A percentile compares a stretch with the other conserved stretches of the same genome.
Evolutionary conservation across 1,140 invertebrate genomes (phyloP).

Genomic region (Polypedilum pembai): DNA sequence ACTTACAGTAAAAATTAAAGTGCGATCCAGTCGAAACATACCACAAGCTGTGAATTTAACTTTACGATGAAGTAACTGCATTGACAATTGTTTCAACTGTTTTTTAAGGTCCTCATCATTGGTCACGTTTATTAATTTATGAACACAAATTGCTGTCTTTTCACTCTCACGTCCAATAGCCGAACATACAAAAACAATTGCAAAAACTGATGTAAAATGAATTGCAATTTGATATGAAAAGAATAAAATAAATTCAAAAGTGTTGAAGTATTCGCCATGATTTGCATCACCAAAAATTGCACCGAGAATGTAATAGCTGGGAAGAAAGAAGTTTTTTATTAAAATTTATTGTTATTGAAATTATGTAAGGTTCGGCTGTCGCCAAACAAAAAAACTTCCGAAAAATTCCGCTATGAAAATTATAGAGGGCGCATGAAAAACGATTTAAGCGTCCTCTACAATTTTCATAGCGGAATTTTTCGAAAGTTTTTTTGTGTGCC

Average conservation of each 20-base stretch:
- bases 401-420: too few species aligned
- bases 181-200: slow-evolving; percentile 42
- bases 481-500: not conserved
- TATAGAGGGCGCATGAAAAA: too few species aligned
- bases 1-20: slow-evolving; percentile 40
- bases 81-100: slow-evolving; percentile 42
- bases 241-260: slow-evolving; percentile 41
- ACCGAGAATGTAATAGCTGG: slow-evolving; percentile 39
- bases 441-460: too few species aligned
- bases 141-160: slow-evolving; percentile 41
- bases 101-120: slow-evolving; percentile 38
- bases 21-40: slow-evolving; percentile 42
- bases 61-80: slow-evolving; percentile 41
- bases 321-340: not conserved
- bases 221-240: slow-evolving; percentile 42
- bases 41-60: slow-evolving; percentile 42
- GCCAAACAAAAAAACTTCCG: too few species aligned
- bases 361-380: too few species aligned
- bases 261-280: slow-evolving; percentile 41
- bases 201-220: slow-evolving; percentile 41
- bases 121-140: slow-evolving; percentile 39
- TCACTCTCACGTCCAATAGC: slow-evolving; percentile 41
- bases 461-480: too few species aligned
- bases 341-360: not conserved
- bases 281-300: slow-evolving; percentile 41